phyloP scores from a whole-genome alignment of 2,888 invertebrate genomes.

The Arrhopalites spinosus region DNA sequence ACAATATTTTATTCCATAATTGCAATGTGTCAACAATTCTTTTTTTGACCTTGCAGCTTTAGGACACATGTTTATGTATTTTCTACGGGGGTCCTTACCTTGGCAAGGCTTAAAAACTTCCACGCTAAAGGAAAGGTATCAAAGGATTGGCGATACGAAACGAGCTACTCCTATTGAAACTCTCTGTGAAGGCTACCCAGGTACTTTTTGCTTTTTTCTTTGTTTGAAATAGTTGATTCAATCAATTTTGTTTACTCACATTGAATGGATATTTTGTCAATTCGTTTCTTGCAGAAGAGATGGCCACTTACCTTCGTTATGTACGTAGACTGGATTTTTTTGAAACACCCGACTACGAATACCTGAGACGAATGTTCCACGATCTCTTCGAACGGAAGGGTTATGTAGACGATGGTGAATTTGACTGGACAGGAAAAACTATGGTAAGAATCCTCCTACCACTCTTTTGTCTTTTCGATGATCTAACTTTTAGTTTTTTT shows the following conservation, averaged over 20 bases:
- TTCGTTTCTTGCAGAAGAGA: constrained; percentile 92
- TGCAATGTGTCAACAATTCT: too few relatives aligned
- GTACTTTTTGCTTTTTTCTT: constrained; percentile 59
- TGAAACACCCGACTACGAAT: constrained; percentile 99
- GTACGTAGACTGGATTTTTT: constrained; percentile 97
- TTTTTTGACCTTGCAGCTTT: constrained; percentile 99
- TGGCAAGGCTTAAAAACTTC: constrained; percentile 99
- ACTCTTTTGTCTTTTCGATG: background rate
- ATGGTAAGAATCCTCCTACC: constrained; percentile 61
- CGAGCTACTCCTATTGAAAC: constrained; percentile 98
- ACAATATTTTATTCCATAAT: too few relatives aligned
- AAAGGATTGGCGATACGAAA: constrained; percentile 99
- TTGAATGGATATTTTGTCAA: too few relatives aligned
- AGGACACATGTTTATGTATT: constrained; percentile 99
- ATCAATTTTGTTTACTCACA: too few relatives aligned
- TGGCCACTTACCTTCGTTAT: constrained; percentile 97
- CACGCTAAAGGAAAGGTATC: constrained; percentile 98
- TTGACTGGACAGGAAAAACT: constrained; percentile 92
- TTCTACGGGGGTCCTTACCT: constrained; percentile 97
- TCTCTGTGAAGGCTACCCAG: constrained; percentile 71
- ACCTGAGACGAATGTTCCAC: constrained; percentile 92
- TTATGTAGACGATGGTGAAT: constrained; percentile 84
- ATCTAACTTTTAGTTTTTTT: background rate
- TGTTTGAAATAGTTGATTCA: too few relatives aligned
- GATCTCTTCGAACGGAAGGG: constrained; percentile 71